These are phyloP conservation scores for Erebia palarica DNA, from an alignment of 2,888 invertebrate genomes.

Conservation along the genomic window DNA sequence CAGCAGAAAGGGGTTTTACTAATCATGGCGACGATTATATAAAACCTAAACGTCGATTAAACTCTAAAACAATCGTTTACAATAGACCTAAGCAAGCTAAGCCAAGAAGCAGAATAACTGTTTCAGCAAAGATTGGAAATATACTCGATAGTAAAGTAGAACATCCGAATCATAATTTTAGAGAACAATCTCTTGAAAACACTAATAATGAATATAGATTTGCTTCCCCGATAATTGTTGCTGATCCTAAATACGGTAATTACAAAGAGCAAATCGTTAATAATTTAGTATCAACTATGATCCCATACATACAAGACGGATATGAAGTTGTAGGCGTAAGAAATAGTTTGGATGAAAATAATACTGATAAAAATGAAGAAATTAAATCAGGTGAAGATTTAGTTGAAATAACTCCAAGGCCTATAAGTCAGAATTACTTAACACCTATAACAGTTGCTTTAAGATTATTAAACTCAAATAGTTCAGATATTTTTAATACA, in stretches of 20 bases:
- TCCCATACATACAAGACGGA: conserved; percentile 69
- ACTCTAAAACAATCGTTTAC: conserved; percentile 22
- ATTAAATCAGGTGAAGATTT: conserved; percentile 47
- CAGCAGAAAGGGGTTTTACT: conserved; percentile 61
- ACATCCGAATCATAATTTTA: conserved; percentile 48
- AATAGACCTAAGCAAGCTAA: conserved; percentile 40
- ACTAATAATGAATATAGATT: conserved; percentile 62
- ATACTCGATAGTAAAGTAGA: conserved; percentile 57
- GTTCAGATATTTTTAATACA: conserved; percentile 63
- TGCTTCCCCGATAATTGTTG: conserved; percentile 76
- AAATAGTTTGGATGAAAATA: conserved; percentile 54
- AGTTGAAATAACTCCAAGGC: conserved; percentile 81
- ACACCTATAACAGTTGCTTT: conserved; percentile 84
- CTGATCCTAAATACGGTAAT: conserved; percentile 56
- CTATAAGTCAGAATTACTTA: conserved; percentile 79
- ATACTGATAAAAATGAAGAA: conserved; percentile 44
- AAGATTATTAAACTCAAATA: conserved; percentile 74
- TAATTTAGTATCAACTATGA: conserved; percentile 72
- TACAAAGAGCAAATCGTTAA: conserved; percentile 65
- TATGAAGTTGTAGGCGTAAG: conserved; percentile 72
- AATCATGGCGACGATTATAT: conserved; percentile 63
- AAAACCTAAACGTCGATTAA: conserved; percentile 56
- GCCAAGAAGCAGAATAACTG: conserved; percentile 57
- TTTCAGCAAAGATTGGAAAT: conserved; percentile 65
- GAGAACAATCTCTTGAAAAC: conserved; percentile 44